Conservation (phyloP, 2,113 vertebrate species). For the Pteropus alecto region DNA sequence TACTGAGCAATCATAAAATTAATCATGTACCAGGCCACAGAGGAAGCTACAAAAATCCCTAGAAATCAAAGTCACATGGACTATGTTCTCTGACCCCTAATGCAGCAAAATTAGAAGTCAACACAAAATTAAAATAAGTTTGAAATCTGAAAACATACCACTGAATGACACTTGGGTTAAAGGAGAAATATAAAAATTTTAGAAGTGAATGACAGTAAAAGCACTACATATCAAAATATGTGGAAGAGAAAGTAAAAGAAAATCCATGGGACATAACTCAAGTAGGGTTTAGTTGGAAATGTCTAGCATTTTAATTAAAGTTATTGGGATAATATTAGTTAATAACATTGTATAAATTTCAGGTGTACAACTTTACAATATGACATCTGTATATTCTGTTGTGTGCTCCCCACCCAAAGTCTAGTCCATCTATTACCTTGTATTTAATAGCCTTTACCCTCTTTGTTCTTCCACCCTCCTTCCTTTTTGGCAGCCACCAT, state of each 20-base stretch:
- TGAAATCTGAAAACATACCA: neutral
- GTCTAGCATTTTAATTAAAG: neutral
- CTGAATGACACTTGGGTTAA: neutral
- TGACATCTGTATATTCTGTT: too few species aligned
- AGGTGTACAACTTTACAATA: too few species aligned
- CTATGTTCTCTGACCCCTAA: neutral
- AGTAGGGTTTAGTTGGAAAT: neutral
- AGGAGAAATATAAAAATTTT: neutral
- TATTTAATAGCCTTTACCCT: too few species aligned
- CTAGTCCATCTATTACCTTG: too few species aligned
- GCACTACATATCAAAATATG: neutral
- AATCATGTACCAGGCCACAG: neutral
- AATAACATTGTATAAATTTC: too few species aligned
- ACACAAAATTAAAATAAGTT: neutral
- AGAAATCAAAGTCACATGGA: neutral
- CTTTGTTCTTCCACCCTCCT: too few species aligned
- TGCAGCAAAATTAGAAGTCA: neutral
- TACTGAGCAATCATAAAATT: neutral
- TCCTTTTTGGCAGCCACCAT: too few species aligned
- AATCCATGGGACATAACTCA: neutral
- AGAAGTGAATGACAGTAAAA: neutral
- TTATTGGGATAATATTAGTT: too few species aligned
- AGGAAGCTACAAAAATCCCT: neutral
- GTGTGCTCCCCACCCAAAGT: too few species aligned
- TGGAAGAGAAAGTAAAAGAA: neutral